These are phyloP conservation scores for Glareola pratincola DNA, from an alignment of 2,113 vertebrate species.

Conservation along the genomic window DNA sequence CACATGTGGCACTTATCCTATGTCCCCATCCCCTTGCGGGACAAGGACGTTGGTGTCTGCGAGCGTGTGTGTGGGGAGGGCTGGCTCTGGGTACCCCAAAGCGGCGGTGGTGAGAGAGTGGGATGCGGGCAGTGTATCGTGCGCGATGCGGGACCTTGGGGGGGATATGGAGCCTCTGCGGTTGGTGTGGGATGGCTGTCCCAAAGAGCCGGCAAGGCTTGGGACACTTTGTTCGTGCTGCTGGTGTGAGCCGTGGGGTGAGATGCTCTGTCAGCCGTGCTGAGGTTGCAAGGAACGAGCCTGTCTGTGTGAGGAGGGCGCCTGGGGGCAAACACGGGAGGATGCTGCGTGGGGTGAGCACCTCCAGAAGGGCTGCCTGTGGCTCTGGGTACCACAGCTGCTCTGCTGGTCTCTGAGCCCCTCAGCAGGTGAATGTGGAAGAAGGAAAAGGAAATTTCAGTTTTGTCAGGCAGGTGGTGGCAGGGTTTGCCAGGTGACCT, in stretches of 20 bases:
- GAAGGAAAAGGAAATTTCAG: not conserved
- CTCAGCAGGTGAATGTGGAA: not conserved
- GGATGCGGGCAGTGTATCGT: not conserved
- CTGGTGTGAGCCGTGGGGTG: not conserved
- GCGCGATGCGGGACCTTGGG: not conserved
- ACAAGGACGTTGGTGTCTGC: not conserved
- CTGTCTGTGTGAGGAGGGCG: not conserved
- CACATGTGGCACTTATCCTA: fast-evolving
- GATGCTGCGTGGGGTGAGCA: not conserved
- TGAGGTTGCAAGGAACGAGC: not conserved
- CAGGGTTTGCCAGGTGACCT: not conserved
- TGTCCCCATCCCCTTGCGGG: not conserved
- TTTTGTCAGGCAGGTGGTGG: not conserved
- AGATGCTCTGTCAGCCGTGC: not conserved
- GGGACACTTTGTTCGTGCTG: not conserved
- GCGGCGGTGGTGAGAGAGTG: not conserved
- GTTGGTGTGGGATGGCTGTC: not conserved
- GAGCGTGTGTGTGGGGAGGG: not conserved
- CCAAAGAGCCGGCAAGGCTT: not conserved
- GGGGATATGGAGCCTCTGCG: not conserved
- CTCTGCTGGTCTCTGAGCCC: not conserved
- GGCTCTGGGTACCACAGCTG: not conserved
- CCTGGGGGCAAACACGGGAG: not conserved
- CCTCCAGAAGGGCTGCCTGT: not conserved
- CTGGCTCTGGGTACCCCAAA: not conserved